Evolutionary conservation across 1,140 invertebrate species (phyloP), one percentile per base, ranked within the genome.

Genomic region (Philaenus spumarius): DNA sequence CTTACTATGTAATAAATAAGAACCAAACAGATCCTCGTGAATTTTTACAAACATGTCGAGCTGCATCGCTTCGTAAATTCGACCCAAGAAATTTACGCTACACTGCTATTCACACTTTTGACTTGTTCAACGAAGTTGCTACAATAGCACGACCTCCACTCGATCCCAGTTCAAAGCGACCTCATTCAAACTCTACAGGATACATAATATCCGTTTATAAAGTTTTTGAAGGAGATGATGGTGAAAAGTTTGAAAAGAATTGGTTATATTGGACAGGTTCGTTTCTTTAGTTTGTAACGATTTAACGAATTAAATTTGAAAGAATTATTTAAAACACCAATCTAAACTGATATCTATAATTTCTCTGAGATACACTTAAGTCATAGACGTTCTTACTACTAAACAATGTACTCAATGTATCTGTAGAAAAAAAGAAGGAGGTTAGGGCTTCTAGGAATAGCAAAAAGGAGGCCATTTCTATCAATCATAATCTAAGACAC

Each of bases 201-300:
- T 95, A 92, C 69, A 93, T 95, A 68, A 85, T 95, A 64, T 92
- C 89, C 59, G 88, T 94, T 66, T 95, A 93, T 75, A 92, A 93
- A 79, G 91, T 94, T 1, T 94, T 95, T 69, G 90, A 95, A 72
- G 92, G 92, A 14, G 92, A 94, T 69, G 91, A 94, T 72, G 82
- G 89, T 50, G 87, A 93, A 64, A 85, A 89, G 59, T 89, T 95
- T 65, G 91, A 95, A 75, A 82, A 88, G 65, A 94, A 94, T 71
- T 95, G 91, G 91, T 78, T 94, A 1, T 93, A 91, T 67, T 95
- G 91, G 91, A 94, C 91, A 39, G 91, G 82, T 83, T 71, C 61
- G 39, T 35, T 5, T 19, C 9, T 30, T 30, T 30, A 30, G 9
- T 30, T n/a, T n/a, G n/a, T n/a, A n/a, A n/a, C n/a, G n/a, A n/a